Evolutionary conservation across 2,797 vertebrate genomes (phyloP), one percentile per base, ranked within the genome.

Genomic region (Etheostoma nigrum): DNA sequence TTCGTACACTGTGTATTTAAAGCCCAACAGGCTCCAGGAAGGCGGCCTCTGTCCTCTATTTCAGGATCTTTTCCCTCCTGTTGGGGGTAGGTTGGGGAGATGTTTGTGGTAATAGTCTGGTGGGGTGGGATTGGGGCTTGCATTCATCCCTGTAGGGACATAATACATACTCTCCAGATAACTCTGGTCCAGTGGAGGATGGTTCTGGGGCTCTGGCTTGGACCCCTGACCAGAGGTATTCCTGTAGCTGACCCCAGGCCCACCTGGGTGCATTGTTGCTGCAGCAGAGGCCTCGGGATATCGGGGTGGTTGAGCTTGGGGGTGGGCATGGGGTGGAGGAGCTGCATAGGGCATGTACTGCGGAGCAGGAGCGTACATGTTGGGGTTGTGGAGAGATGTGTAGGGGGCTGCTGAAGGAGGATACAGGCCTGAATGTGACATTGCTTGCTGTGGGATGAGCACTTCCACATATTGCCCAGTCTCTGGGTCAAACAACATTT

Each of bases 391-490:
- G 49, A 95, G 86, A 66, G 95, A 89, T 54, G 94, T 90, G 75
- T 94, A 96, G 0, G 97, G 94, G 19, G 94, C 95, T 79, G 95
- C 94, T 45, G 96, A 86, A 44, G 96, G 88, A 68, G 96, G 95
- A 84, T 96, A 99, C 81, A 97, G 76, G 14, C 95, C 94, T 0
- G 96, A 81, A 19, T 96, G 95, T 0, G 95, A 94, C 74, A 95
- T 89, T 7, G 96, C 90, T 64, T 96, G 95, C 1, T 97, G 96
- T 0, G 97, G 97, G 87, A 98, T 95, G 58, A 99, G 94, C 67
- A 99, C 97, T 87, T 99, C 98, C 79, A 99, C 95, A 67, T 99
- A 99, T 82, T 98, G 97, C 64, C 97, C 96, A 0, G 96, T 97
- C 88, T 99, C 98, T 0, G 98, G 98, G 86, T 98, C 97, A 40